Conservation (phyloP, 2,797 vertebrate species). For the Danio choprae region DNA sequence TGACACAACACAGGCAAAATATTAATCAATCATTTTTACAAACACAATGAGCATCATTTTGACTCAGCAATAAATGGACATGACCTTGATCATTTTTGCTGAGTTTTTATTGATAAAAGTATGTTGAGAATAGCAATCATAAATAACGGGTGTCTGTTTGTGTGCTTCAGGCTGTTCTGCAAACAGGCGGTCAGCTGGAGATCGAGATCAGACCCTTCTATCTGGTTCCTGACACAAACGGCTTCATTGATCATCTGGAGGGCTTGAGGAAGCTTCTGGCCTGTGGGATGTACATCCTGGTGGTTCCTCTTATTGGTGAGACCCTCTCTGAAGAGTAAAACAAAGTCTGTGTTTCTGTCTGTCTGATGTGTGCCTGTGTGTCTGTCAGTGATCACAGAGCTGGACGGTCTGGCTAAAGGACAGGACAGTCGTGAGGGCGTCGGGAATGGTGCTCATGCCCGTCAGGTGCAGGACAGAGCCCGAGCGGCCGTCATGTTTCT, state of each 20-base stretch:
- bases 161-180: conserved; percentile 87
- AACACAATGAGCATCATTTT: no score
- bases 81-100: no score
- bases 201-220: conserved; percentile 94
- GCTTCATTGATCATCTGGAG: conserved; percentile 94
- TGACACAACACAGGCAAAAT: no score
- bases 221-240: conserved; percentile 96
- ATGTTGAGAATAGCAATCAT: no score
- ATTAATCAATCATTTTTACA: no score
- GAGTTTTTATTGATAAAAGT: no score
- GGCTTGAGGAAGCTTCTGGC: conserved; percentile 86
- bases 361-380: not conserved
- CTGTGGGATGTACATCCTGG: conserved; percentile 90
- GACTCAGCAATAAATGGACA: no score
- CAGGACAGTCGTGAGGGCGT: conserved; percentile 80
- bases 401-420: conserved; percentile 96
- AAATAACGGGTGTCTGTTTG: not conserved
- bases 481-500: conserved; percentile 89
- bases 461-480: conserved; percentile 92
- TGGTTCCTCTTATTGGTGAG: conserved; percentile 97
- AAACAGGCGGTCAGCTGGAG: conserved; percentile 92
- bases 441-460: conserved; percentile 78
- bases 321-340: conserved; percentile 14
- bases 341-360: conserved; percentile 44
- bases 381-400: conserved; percentile 92